Evolutionary conservation across 2,888 invertebrate species (phyloP), one percentile per base, ranked within the genome.

Genomic region (Dusona sp.): DNA sequence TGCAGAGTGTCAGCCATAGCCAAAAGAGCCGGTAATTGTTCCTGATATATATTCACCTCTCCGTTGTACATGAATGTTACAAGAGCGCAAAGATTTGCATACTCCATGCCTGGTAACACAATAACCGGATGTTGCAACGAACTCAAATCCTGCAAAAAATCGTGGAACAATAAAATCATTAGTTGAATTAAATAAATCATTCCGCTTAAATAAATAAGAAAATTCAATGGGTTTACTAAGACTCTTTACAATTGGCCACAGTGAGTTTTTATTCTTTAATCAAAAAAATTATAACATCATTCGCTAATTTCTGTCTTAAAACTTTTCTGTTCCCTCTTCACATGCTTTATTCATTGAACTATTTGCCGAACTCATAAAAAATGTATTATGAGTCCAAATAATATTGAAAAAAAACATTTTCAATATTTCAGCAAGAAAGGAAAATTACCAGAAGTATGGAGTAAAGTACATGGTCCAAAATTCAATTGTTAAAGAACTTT

Each of bases 21-120:
- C 67, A 98, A 95, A 84, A 98, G 95, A 68, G 97, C 96, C 7
- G 97, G 97, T 89, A 98, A 95, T 93, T 97, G 96, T 90, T 96
- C 96, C 94, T 97, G 97, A 87, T 97, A 97, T 45, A 98, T 97
- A 86, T 98, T 97, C 91, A 98, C 98, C 94, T 98, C 98, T 3
- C 98, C 98, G 72, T 97, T 97, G 94, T 98, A 98, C 97, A 98
- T 98, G 94, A 98, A 98, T 4, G 97, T 97, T 54, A 98, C 96
- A 84, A 98, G 96, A 16, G 97, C 96, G 79, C 96, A 95, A 83
- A 97, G 95, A 92, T 97, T 97, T n/a, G 96, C 95, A 87, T 96
- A 96, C 84, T 96, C 96, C 90, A 97, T 97, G 87, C 97, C 96
- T 83, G 97, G 96, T 73, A 97, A 95, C 82, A 97, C 96, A 64